phyloP scores from a whole-genome alignment of 2,888 invertebrate species.

The Syrista parreyssii region DNA sequence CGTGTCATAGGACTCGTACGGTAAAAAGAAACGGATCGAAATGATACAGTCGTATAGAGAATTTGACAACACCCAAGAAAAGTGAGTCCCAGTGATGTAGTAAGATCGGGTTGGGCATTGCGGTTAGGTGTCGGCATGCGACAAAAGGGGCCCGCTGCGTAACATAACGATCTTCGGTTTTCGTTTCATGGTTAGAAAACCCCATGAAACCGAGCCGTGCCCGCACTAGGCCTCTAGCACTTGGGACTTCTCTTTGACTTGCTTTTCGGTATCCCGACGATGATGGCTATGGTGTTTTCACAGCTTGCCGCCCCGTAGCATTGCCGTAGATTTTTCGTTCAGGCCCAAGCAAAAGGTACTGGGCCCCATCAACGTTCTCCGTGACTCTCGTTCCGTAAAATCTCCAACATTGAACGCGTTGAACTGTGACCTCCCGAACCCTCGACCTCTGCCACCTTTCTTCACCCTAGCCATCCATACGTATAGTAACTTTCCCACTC shows the following conservation, averaged over 20 bases:
- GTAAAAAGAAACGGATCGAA: not conserved
- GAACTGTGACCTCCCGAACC: slow-evolving; percentile 47
- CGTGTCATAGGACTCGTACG: not conserved
- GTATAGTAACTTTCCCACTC: not conserved
- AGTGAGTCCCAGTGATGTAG: not conserved
- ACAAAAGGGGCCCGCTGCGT: slow-evolving; percentile 63
- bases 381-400: slow-evolving; percentile 33
- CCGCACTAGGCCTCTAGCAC: slow-evolving; percentile 24
- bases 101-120: slow-evolving; percentile 40
- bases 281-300: slow-evolving; percentile 47
- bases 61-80: not conserved
- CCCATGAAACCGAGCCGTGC: slow-evolving; percentile 52
- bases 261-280: slow-evolving; percentile 1
- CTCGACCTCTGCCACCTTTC: slow-evolving; percentile 2
- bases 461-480: not conserved
- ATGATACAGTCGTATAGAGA: not conserved
- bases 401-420: slow-evolving; percentile 48
- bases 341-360: slow-evolving; percentile 17
- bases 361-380: slow-evolving; percentile 29
- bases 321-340: slow-evolving; percentile 28
- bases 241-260: slow-evolving; percentile 27
- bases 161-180: slow-evolving; percentile 64
- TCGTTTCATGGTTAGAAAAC: slow-evolving; percentile 60
- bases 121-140: slow-evolving; percentile 62
- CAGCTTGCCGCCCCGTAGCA: slow-evolving; percentile 52